These are phyloP conservation scores for Vanessa cardui DNA, from an alignment of 2,888 invertebrate genomes.

Conservation along the genomic window DNA sequence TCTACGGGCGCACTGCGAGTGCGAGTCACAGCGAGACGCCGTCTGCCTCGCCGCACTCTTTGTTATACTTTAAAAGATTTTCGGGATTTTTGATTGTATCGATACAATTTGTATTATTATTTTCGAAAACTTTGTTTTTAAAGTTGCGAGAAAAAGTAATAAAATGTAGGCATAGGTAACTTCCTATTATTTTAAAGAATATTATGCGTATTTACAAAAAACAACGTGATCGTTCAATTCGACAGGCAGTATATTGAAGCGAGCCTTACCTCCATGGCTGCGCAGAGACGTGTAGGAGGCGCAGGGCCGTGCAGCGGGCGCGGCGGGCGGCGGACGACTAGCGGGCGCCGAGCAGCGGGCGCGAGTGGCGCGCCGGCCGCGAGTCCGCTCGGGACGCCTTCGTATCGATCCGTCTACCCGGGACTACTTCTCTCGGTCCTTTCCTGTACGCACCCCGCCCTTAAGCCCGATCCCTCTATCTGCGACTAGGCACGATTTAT, in stretches of 20 bases:
- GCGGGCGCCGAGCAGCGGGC: conserved; percentile 34
- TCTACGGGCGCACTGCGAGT: neutral
- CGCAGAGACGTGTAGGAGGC: neutral
- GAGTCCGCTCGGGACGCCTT: conserved; percentile 56
- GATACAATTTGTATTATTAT: too few relatives aligned
- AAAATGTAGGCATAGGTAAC: too few relatives aligned
- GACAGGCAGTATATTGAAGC: too few relatives aligned
- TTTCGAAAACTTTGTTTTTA: too few relatives aligned
- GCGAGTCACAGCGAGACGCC: neutral
- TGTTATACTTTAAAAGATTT: too few relatives aligned
- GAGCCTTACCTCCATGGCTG: conserved; percentile 7
- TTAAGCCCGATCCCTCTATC: conserved; percentile 57
- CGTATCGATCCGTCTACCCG: conserved; percentile 72
- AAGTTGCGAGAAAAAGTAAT: too few relatives aligned
- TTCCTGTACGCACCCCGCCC: conserved; percentile 57
- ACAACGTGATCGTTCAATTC: too few relatives aligned
- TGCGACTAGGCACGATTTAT: conserved; percentile 71
- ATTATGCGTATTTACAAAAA: too few relatives aligned
- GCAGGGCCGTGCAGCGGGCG: neutral
- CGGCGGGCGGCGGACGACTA: conserved; percentile 16
- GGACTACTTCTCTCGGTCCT: conserved; percentile 49
- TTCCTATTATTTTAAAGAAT: too few relatives aligned
- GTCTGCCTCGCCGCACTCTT: too few relatives aligned
- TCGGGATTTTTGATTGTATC: too few relatives aligned
- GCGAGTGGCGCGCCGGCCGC: conserved; percentile 45